phyloP scores from a whole-genome alignment of 2,797 vertebrate genomes.

The Chaetophractus vellerosus region DNA sequence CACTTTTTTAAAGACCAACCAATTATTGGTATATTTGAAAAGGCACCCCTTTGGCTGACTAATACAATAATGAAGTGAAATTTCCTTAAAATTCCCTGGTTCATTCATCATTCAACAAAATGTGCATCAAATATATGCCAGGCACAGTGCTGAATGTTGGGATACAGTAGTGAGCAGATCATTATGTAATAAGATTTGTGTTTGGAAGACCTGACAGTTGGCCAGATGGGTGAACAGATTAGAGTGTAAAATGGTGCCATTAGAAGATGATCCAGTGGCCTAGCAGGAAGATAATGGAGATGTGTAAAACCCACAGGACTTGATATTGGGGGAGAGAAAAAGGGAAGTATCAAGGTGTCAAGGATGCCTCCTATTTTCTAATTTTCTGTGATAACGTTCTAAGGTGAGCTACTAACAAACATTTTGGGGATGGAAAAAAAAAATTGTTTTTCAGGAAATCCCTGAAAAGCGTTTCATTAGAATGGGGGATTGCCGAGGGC shows the following conservation, averaged over 20 bases:
- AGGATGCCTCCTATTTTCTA: not conserved
- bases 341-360: not conserved
- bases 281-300: not conserved
- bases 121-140: not conserved
- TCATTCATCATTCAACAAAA: not conserved
- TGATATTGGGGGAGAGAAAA: not conserved
- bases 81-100: not conserved
- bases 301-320: not conserved
- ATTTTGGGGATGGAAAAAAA: not conserved
- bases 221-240: not conserved
- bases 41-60: too few relatives aligned
- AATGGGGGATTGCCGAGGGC: not conserved
- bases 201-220: not conserved
- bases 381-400: not conserved
- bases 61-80: conserved; percentile 3
- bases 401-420: not conserved
- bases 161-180: not conserved
- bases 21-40: too few relatives aligned
- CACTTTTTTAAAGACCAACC: too few relatives aligned
- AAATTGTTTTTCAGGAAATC: not conserved
- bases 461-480: conserved; percentile 44
- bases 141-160: too few relatives aligned
- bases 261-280: not conserved
- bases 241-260: not conserved
- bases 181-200: not conserved